Conservation (phyloP, 2,113 vertebrate species). For the Lota lota region DNA sequence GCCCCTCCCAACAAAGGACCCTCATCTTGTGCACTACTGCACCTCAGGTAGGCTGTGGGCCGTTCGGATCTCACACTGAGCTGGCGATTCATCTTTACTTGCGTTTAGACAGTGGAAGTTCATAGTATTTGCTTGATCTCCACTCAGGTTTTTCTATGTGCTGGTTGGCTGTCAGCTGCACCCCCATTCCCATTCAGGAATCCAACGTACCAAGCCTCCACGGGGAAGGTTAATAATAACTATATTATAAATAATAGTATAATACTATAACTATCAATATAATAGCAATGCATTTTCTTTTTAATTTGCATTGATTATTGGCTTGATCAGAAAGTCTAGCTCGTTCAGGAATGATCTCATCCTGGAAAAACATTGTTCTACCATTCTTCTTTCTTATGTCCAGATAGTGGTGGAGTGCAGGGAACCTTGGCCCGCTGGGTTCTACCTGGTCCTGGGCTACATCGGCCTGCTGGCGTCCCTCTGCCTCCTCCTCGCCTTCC, state of each 20-base stretch:
- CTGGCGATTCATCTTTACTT: too few relatives aligned
- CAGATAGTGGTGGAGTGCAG: conserved; percentile 74
- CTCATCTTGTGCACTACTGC: conserved; percentile 65
- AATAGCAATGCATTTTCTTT: background rate
- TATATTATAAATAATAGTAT: background rate
- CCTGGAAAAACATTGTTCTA: background rate
- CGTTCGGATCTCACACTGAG: background rate
- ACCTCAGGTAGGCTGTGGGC: conserved; percentile 53
- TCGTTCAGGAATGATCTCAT: background rate
- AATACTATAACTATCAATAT: background rate
- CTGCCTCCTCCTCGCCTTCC: conserved; percentile 70
- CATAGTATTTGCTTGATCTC: too few relatives aligned
- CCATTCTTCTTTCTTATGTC: background rate
- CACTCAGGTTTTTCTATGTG: conserved; percentile 61
- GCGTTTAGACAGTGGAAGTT: too few relatives aligned
- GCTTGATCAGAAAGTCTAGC: background rate
- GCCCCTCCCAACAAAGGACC: conserved; percentile 62
- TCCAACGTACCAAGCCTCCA: conserved; percentile 58
- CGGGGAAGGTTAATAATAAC: conserved; percentile 41
- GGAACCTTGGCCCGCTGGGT: conserved; percentile 66
- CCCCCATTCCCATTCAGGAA: conserved; percentile 68
- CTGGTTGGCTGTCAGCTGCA: conserved; percentile 53
- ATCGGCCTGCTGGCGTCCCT: conserved; percentile 68
- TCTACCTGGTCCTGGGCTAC: conserved; percentile 73
- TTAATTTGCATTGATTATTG: background rate